A percentile compares a stretch with the other conserved stretches of the same genome.
Evolutionary conservation across 1,140 invertebrate genomes (phyloP).

Genomic region (Phortica variegata): DNA sequence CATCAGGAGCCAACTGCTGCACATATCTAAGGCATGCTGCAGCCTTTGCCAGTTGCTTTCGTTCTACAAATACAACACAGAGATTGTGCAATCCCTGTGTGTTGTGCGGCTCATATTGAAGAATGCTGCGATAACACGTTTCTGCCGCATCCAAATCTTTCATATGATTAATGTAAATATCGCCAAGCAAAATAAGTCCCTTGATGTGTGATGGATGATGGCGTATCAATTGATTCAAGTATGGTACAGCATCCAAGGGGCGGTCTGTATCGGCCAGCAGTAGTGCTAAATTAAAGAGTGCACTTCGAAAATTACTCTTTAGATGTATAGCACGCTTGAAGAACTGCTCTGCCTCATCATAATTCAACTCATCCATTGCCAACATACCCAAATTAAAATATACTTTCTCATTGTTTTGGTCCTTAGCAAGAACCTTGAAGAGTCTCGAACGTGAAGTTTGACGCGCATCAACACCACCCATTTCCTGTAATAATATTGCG

Average conservation of each 20-base stretch:
- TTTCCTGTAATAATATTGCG: conserved; percentile 89
- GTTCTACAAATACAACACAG: conserved; percentile 93
- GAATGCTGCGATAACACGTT: conserved; percentile 88
- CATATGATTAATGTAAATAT: conserved; percentile 95
- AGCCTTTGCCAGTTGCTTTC: conserved; percentile 78
- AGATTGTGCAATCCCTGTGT: conserved; percentile 94
- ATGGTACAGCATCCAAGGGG: conserved; percentile 88
- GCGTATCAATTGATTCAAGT: conserved; percentile 86
- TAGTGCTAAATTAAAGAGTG: conserved; percentile 91
- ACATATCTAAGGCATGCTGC: conserved; percentile 82
- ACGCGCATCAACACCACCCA: conserved; percentile 75
- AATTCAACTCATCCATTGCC: conserved; percentile 91
- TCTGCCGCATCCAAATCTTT: conserved; percentile 92
- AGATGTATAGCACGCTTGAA: conserved; percentile 83
- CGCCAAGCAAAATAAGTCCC: conserved; percentile 89
- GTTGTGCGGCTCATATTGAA: conserved; percentile 85
- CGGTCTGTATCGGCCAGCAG: conserved; percentile 83
- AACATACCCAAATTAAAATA: conserved; percentile 96
- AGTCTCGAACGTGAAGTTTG: conserved; percentile 78
- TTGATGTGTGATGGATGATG: conserved; percentile 94
- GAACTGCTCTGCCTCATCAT: conserved; percentile 83
- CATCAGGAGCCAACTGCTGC: conserved; percentile 76
- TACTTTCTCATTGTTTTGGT: conserved; percentile 79
- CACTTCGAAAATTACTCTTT: conserved; percentile 84
- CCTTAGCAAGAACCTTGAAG: conserved; percentile 78